Evolutionary conservation across 2,888 invertebrate genomes (phyloP).

Genomic region (Coenonympha glycerion): DNA sequence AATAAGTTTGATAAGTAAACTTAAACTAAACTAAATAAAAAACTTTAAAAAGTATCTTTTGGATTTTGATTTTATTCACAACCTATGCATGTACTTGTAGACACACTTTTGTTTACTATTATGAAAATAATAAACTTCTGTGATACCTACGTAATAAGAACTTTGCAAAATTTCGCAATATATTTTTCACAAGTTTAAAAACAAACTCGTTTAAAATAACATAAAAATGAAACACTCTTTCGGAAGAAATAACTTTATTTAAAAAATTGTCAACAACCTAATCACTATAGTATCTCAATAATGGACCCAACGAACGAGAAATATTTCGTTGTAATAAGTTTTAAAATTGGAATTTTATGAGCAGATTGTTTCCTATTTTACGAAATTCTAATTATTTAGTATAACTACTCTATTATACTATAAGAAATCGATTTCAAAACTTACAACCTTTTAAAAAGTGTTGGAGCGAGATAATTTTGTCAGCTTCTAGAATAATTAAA

Average conservation of each 20-base stretch:
- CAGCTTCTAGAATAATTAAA: too few species aligned
- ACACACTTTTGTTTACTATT: too few species aligned
- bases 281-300: neutral
- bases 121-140: too few species aligned
- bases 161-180: neutral
- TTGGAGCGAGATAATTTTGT: neutral
- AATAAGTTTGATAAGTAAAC: neutral
- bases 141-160: neutral
- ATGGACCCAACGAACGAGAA: constrained; percentile 6
- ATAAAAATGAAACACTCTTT: neutral
- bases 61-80: too few species aligned
- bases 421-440: neutral
- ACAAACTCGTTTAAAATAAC: neutral
- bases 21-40: too few species aligned
- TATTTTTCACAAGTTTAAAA: neutral
- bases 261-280: neutral
- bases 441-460: neutral
- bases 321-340: neutral
- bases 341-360: neutral
- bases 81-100: too few species aligned
- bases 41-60: neutral
- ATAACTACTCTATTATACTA: neutral
- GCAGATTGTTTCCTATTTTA: neutral
- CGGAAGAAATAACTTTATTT: constrained; percentile 2
- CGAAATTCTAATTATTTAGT: neutral